phyloP scores from a whole-genome alignment of 1,140 invertebrate genomes.

The Bombus pyrosoma region DNA sequence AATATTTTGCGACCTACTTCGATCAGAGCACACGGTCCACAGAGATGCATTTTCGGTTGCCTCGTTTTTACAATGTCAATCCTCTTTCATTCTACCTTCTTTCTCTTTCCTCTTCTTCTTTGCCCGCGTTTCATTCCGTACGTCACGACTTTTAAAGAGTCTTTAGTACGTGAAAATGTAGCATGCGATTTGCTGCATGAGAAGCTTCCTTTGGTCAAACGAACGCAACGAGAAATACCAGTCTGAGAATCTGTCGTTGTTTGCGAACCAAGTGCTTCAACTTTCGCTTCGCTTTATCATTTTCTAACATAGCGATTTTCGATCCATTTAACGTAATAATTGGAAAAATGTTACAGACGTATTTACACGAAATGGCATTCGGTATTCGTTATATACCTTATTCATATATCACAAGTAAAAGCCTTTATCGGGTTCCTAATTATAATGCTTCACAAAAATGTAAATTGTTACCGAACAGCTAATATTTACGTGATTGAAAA shows the following conservation, averaged over 20 bases:
- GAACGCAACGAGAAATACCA: not conserved
- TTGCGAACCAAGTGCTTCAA: too few species aligned
- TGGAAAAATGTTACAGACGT: too few species aligned
- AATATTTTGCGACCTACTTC: conserved; percentile 47
- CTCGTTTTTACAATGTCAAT: not conserved
- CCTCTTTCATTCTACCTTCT: conserved; percentile 17
- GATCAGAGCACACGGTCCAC: not conserved
- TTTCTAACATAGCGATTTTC: not conserved
- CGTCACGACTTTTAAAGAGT: conserved; percentile 35
- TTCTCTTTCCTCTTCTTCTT: not conserved
- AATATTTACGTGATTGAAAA: too few species aligned
- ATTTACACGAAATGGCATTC: too few species aligned
- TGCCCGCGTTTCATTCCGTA: not conserved
- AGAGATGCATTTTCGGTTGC: not conserved
- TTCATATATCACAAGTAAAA: too few species aligned
- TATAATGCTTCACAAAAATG: too few species aligned
- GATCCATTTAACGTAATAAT: too few species aligned
- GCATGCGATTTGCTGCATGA: conserved; percentile 6
- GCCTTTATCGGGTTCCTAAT: too few species aligned
- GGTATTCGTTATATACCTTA: too few species aligned
- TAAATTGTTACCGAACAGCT: too few species aligned
- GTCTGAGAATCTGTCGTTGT: not conserved
- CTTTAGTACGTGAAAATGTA: conserved; percentile 44
- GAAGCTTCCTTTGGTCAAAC: not conserved
- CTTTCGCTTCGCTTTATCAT: not conserved